Percentiles rank a stretch among this genome's conserved stretches.
Conservation (phyloP, 2,113 vertebrate genomes). For the Planiliza haematocheilus region DNA sequence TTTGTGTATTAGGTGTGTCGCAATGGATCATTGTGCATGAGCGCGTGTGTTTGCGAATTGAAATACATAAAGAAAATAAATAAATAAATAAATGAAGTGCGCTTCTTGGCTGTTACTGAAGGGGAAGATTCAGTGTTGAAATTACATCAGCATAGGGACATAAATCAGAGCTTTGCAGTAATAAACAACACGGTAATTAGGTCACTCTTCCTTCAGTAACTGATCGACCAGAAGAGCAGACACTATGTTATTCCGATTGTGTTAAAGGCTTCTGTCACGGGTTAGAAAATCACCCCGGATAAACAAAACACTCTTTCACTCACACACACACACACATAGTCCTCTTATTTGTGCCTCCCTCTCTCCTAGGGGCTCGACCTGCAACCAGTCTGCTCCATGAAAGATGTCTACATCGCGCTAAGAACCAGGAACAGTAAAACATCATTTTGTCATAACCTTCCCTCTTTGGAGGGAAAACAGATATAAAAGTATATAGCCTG, state of each 20-base stretch:
- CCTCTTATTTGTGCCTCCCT: conserved; percentile 34
- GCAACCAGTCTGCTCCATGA: conserved; percentile 64
- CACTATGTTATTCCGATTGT: conserved; percentile 53
- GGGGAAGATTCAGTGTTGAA: conserved; percentile 65
- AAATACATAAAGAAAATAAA: conserved; percentile 14
- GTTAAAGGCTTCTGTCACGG: conserved; percentile 47
- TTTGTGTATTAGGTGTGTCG: conserved; percentile 72
- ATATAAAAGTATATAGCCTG: conserved; percentile 99
- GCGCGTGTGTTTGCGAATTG: conserved; percentile 45
- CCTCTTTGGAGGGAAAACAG: conserved; percentile 98
- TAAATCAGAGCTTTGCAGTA: conserved; percentile 71
- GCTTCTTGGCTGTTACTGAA: conserved; percentile 45
- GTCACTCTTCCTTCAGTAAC: conserved; percentile 66
- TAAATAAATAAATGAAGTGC: too few species aligned
- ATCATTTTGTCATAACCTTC: conserved; percentile 96
- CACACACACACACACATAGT: conserved; percentile 28
- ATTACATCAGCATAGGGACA: conserved; percentile 68
- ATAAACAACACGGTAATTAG: conserved; percentile 77
- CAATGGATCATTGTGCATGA: conserved; percentile 64
- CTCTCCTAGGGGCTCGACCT: conserved; percentile 60
- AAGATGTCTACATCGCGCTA: conserved; percentile 83
- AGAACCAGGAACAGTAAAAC: conserved; percentile 87
- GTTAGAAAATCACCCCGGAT: conserved; percentile 32
- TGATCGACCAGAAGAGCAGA: conserved; percentile 58
- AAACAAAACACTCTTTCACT: conserved; percentile 39